phyloP scores from a whole-genome alignment of 2,888 invertebrate genomes.

The Rhagonycha fulva region DNA sequence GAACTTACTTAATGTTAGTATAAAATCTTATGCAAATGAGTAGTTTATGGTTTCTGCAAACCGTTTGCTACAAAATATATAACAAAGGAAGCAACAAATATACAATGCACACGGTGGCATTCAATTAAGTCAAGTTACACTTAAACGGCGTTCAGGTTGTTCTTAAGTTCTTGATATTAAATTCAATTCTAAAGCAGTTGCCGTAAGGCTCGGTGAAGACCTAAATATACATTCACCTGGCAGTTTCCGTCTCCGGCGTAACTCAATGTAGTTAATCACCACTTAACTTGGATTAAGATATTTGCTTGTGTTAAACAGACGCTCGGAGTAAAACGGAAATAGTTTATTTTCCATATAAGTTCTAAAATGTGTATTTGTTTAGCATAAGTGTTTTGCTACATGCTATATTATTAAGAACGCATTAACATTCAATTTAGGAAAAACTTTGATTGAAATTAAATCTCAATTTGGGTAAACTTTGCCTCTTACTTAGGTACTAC shows the following conservation, averaged over 20 bases:
- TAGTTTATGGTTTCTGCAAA: not conserved
- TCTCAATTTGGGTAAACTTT: no score
- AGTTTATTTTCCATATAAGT: conserved; percentile 16
- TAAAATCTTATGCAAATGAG: not conserved
- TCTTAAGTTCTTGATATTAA: conserved; percentile 15
- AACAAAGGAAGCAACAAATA: conserved; percentile 6
- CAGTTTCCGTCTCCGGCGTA: conserved; percentile 26
- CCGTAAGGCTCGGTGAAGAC: conserved; percentile 16
- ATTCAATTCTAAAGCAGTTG: conserved; percentile 12
- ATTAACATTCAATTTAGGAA: not conserved
- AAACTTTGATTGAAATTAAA: not conserved
- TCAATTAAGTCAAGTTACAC: conserved; percentile 20
- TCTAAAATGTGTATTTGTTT: conserved; percentile 14
- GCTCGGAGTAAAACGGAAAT: conserved; percentile 19
- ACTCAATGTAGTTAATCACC: conserved; percentile 30
- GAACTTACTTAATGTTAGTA: not conserved
- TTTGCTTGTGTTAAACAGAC: conserved; percentile 26
- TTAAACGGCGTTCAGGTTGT: conserved; percentile 18
- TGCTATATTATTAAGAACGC: not conserved
- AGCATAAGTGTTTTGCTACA: conserved; percentile 1
- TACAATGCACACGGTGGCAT: conserved; percentile 6
- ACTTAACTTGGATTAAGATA: conserved; percentile 31
- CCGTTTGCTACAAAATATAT: not conserved
- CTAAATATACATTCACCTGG: conserved; percentile 30
- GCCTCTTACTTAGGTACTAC: no score